phyloP scores from a whole-genome alignment of 2,888 invertebrate genomes.

The Scaeva pyrastri region DNA sequence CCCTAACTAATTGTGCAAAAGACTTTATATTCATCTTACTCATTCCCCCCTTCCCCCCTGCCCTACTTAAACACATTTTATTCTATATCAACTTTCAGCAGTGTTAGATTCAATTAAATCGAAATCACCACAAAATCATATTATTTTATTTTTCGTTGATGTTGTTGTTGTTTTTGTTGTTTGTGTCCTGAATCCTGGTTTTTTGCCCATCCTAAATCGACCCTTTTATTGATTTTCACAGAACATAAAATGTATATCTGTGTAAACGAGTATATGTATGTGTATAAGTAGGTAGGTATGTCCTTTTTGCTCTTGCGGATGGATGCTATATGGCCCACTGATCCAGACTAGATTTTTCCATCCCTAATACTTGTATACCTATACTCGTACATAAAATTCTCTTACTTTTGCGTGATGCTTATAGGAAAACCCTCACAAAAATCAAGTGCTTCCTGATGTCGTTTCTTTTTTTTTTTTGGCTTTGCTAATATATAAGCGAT shows the following conservation, averaged over 20 bases:
- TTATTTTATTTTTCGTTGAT: constrained; percentile 7
- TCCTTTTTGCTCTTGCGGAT: constrained; percentile 31
- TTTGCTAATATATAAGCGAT: constrained; percentile 32
- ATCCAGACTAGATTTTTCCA: constrained; percentile 32
- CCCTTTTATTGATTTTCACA: constrained; percentile 61
- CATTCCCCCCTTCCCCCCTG: no score
- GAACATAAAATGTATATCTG: constrained; percentile 4
- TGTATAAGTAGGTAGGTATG: background rate
- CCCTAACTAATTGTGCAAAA: constrained; percentile 16
- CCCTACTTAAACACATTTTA: background rate
- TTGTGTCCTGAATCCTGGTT: no score
- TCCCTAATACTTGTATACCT: no score
- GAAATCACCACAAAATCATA: constrained; percentile 36
- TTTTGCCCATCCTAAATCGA: constrained; percentile 15
- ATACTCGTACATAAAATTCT: background rate
- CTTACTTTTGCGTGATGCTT: constrained; percentile 3
- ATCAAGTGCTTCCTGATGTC: constrained; percentile 35
- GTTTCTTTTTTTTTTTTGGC: no score
- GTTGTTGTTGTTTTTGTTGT: background rate
- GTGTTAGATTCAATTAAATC: constrained; percentile 45
- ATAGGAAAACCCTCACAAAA: constrained; percentile 11
- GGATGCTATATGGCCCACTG: constrained; percentile 39
- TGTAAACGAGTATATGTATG: constrained; percentile 2
- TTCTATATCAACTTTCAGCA: constrained; percentile 1
- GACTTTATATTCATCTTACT: no score